Evolutionary conservation across 1,140 invertebrate species (phyloP), one percentile per base, ranked within the genome.

Genomic region (Cherax destructor): DNA sequence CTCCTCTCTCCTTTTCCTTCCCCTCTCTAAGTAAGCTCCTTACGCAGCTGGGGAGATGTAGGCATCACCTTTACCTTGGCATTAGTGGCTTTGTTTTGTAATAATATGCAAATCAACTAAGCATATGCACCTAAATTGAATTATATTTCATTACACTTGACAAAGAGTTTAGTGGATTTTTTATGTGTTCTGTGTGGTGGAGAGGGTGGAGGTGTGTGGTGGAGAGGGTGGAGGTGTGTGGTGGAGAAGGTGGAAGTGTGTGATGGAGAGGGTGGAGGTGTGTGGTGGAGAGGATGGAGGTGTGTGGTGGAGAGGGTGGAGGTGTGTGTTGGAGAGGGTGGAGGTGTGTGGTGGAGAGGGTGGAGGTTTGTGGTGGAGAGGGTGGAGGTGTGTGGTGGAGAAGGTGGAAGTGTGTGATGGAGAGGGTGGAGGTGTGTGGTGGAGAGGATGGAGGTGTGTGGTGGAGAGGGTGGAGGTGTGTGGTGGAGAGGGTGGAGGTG

Each of bases 91-190:
- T 18, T 56, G 79, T n/a, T 52, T 56, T 69, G 88, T 91, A 91
- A 91, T 91, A 91, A 91, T 85, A 91, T 91, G 88, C 69, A 91
- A 91, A 91, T 91, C 84, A 74, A 74, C 59, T 91, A 91, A 91
- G 88, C 88, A 91, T 91, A 91, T 91, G 88, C 88, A 91, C 56
- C 83, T 30, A 78, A 91, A 91, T 84, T 91, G 74, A 91, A 79
- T 91, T 91, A 91, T 85, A 91, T 91, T 91, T 91, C 88, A 85
- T 91, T 91, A 91, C 76, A 85, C 61, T 83, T 52, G 76, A 78
- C 81, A 85, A 91, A 91, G 88, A 91, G 83, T 91, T 91, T 83
- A 85, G 84, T 90, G 74, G 83, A 69, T 90, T 84, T 90, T 90
- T 56, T 65, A 18, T 18, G 56, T 79, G 50, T 85, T 59, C 49